Evolutionary conservation across 2,888 invertebrate species (phyloP).

Genomic region (Allacma fusca): DNA sequence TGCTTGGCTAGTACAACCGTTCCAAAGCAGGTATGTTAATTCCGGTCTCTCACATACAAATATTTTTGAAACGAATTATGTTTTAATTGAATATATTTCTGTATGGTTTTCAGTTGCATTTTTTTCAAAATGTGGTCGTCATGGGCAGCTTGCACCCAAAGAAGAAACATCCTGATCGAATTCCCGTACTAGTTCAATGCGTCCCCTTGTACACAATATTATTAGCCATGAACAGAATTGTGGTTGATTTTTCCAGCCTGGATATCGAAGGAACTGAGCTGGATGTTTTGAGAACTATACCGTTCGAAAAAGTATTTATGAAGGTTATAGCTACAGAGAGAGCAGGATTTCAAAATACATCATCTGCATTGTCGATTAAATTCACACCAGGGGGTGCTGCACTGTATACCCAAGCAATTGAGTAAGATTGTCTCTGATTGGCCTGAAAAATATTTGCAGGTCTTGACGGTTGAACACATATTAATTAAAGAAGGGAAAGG

Average conservation of each 20-base stretch:
- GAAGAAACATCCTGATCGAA: background rate
- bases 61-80: background rate
- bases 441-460: constrained; percentile 11
- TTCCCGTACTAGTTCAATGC: background rate
- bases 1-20: background rate
- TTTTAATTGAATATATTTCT: no score
- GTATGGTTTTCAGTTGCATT: background rate
- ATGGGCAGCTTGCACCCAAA: background rate
- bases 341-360: no score
- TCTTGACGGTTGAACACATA: constrained; percentile 20
- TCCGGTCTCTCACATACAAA: background rate
- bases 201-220: constrained; percentile 27
- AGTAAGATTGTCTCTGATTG: background rate
- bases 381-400: no score
- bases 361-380: no score
- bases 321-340: no score
- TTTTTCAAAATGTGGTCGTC: background rate
- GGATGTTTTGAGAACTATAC: constrained; percentile 25
- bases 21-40: background rate
- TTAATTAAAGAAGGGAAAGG: constrained; percentile 9
- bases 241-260: constrained; percentile 28
- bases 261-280: constrained; percentile 35
- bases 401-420: background rate
- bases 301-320: constrained; percentile 27
- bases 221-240: constrained; percentile 4